These are phyloP conservation scores for Poliocrania exsul DNA, from an alignment of 2,797 vertebrate species.

Conservation along the genomic window DNA sequence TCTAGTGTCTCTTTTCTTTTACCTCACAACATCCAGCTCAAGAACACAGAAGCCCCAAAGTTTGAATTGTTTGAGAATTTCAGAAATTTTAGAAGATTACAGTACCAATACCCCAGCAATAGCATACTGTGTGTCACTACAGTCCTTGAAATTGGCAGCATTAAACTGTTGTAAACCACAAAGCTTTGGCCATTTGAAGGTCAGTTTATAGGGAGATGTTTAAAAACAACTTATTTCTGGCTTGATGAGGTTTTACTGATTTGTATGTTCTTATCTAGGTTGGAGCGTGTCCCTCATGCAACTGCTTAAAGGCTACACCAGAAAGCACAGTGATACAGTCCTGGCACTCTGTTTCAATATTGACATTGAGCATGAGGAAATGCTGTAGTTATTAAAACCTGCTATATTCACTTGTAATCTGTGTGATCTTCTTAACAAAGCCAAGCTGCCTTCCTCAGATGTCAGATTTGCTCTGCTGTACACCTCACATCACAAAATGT, in stretches of 20 bases:
- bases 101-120: neutral
- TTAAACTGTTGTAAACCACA: neutral
- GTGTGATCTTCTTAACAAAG: conserved; percentile 11
- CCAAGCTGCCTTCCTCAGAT: neutral
- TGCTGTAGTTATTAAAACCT: conserved; percentile 11
- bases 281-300: neutral
- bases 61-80: neutral
- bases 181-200: neutral
- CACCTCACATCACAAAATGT: neutral
- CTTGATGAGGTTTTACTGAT: neutral
- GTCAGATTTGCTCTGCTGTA: neutral
- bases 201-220: neutral
- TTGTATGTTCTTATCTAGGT: neutral
- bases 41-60: neutral
- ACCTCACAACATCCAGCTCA: neutral
- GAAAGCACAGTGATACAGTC: neutral
- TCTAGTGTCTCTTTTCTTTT: neutral
- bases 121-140: neutral
- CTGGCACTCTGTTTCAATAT: neutral
- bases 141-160: neutral
- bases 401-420: neutral
- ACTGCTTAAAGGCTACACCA: neutral
- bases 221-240: neutral
- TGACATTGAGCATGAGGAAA: neutral
- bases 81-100: neutral